Percentiles rank a stretch among this genome's conserved stretches.
These are phyloP conservation scores for Caradrina kadenii DNA, from an alignment of 2,888 invertebrate genomes.

Conservation along the genomic window DNA sequence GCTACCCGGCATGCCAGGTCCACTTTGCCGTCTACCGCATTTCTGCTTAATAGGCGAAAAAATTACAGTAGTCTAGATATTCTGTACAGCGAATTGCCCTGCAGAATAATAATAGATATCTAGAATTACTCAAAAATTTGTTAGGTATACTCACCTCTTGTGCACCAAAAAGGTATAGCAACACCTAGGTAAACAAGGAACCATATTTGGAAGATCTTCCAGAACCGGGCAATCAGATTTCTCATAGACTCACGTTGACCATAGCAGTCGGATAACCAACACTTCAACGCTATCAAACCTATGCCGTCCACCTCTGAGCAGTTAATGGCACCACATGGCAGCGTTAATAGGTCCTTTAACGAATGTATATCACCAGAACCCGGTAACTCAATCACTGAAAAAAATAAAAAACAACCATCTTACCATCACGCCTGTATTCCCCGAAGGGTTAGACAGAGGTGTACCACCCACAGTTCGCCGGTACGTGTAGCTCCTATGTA, in stretches of 20 bases:
- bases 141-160: slow-evolving; percentile 72
- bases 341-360: slow-evolving; percentile 45
- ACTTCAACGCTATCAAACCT: slow-evolving; percentile 72
- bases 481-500: too few species aligned
- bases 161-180: slow-evolving; percentile 83
- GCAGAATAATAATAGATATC: too few species aligned
- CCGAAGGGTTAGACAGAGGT: too few species aligned
- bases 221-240: slow-evolving; percentile 61
- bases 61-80: not conserved
- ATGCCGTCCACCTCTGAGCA: slow-evolving; percentile 81
- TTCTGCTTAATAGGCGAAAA: not conserved
- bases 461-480: too few species aligned
- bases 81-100: too few species aligned
- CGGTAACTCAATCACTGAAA: slow-evolving; percentile 1
- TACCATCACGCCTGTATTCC: too few species aligned
- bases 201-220: slow-evolving; percentile 76
- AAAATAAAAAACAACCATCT: too few species aligned
- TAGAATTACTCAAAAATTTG: not conserved
- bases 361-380: slow-evolving; percentile 39
- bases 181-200: slow-evolving; percentile 73
- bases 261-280: slow-evolving; percentile 64
- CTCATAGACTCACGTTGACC: slow-evolving; percentile 48
- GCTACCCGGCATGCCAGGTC: not conserved
- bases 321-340: slow-evolving; percentile 38
- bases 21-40: not conserved